Conservation (phyloP, 2,888 invertebrate genomes). For the Aquatica leii region DNA sequence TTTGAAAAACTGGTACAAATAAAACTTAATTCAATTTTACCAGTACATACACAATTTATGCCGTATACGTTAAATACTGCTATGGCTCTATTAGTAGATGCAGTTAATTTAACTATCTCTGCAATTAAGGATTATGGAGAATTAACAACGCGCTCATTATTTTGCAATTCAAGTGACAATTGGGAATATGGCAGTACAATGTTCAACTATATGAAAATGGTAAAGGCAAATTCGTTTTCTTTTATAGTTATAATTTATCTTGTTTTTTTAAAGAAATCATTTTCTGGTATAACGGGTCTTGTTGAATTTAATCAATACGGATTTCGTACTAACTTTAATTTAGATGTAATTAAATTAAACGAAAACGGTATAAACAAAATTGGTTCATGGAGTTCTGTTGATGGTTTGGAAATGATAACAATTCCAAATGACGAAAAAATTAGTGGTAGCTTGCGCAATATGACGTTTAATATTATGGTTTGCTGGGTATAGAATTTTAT, state of each 20-base stretch:
- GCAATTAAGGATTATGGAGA: conserved; percentile 65
- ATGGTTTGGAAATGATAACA: conserved; percentile 57
- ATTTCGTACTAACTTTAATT: conserved; percentile 55
- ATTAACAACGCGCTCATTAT: conserved; percentile 56
- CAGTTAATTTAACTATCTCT: conserved; percentile 80
- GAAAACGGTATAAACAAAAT: conserved; percentile 56
- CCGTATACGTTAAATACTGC: conserved; percentile 65
- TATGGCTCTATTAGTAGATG: conserved; percentile 85
- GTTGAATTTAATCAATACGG: conserved; percentile 59
- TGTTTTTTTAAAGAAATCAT: conserved; percentile 48
- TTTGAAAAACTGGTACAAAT: conserved; percentile 3
- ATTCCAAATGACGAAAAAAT: neutral
- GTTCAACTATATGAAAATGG: conserved; percentile 83
- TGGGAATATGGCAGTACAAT: conserved; percentile 87
- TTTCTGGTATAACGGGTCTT: conserved; percentile 57
- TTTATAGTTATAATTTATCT: neutral
- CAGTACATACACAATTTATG: conserved; percentile 3
- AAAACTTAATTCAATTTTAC: neutral
- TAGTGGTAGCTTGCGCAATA: conserved; percentile 74
- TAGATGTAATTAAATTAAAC: conserved; percentile 58
- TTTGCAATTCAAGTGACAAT: conserved; percentile 68
- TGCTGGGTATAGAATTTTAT: conserved; percentile 12
- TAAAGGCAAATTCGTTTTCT: conserved; percentile 54
- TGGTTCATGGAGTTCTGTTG: conserved; percentile 57
- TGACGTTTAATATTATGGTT: conserved; percentile 69